phyloP scores from a whole-genome alignment of 2,113 vertebrate genomes.

The Turdus rufiventris region DNA sequence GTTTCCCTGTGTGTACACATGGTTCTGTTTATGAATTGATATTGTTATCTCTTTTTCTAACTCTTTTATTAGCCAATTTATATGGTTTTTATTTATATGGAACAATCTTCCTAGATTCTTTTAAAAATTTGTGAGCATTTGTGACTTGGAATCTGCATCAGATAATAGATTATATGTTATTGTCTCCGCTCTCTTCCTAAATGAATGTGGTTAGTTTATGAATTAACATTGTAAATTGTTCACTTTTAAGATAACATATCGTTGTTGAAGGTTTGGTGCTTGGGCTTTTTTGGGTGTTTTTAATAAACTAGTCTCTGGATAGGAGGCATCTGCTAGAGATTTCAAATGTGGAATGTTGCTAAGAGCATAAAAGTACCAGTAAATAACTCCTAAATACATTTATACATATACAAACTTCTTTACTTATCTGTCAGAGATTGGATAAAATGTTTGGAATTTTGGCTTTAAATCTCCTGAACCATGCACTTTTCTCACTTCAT shows the following conservation, averaged over 20 bases:
- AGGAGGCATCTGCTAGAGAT: neutral
- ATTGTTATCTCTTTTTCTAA: neutral
- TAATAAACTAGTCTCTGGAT: neutral
- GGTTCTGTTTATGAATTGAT: neutral
- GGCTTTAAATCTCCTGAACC: conserved; percentile 36
- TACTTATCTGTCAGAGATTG: conserved; percentile 10
- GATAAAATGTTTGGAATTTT: conserved; percentile 57
- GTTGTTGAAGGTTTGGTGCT: neutral
- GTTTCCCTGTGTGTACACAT: neutral
- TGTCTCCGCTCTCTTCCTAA: neutral
- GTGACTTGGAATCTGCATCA: neutral
- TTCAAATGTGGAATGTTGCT: neutral
- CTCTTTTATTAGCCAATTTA: neutral
- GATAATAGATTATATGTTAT: neutral
- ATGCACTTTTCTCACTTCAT: conserved; percentile 56
- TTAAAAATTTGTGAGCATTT: neutral
- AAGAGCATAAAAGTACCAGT: neutral
- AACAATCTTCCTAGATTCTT: neutral
- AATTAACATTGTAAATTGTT: neutral
- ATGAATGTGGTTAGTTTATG: neutral
- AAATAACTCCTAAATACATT: conserved; percentile 3
- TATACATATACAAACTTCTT: neutral
- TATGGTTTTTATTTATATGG: neutral
- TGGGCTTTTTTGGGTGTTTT: neutral
- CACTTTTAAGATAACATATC: neutral